Base-by-base conservation (phyloP, 2,113 vertebrate species). In the Elephas maximus region DNA sequence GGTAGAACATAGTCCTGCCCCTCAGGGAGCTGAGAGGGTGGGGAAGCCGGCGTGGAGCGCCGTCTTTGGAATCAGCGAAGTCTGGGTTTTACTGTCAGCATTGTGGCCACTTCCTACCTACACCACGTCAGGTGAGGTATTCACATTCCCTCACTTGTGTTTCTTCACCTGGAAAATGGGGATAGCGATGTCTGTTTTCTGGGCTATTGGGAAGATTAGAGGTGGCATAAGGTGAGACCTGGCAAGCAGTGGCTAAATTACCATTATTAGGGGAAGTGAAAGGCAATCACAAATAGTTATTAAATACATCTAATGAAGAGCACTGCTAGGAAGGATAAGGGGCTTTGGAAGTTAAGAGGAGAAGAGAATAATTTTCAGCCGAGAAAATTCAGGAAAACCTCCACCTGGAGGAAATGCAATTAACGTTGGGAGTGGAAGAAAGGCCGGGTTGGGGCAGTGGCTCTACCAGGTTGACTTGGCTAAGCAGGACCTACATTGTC, bases 41-140 rank as follows among this genome's bases (percentile, higher is more conserved):
- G 17, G 8, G 9, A n/a, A n/a, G 14, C 18, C 20, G 37, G 37
- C 37, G 37, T 37, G 37, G 37, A 37, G 37, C 37, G 8, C 18
- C 41, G 14, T 74, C 24, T 71, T 71, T 5, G 0, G 53, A 14
- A 30, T 6, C 6, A 0, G 12, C 62, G 44, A 30, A 2, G 24
- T 2, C 41, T 24, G 69, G 4, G 1, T 24, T 7, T 44, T 20
- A 21, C 8, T 20, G 10, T 48, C 1, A 37, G 37, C 57, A 24
- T 33, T 0, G 0, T 4, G 0, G 7, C 20, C 23, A 0, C 62
- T n/a, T 76, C 14, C 23, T 74, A 26, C 45, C 62, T 21, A 11
- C 3, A 7, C 28, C 6, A 44, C 9, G n/a, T 28, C 6, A 4
- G 10, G n/a, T 0, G 5, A 60, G 23, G 33, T 41, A n/a, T 18